Evolutionary conservation across 2,113 vertebrate genomes (phyloP).

Genomic region (Sinocyclocheilus anshuiensis): DNA sequence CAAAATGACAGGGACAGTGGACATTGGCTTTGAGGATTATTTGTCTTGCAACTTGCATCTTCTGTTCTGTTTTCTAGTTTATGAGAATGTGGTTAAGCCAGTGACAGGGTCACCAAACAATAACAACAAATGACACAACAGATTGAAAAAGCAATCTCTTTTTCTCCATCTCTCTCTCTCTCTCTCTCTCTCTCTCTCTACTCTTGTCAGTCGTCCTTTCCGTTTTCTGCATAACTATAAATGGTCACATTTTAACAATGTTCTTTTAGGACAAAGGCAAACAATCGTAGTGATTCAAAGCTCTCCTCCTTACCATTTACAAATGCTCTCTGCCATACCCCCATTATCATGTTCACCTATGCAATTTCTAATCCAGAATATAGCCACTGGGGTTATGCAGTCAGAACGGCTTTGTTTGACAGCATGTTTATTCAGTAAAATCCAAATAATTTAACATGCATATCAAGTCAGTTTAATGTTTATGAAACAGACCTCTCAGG

Average conservation of each 20-base stretch:
- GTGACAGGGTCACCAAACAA: constrained; percentile 60
- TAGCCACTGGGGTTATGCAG: constrained; percentile 15
- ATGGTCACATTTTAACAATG: not conserved
- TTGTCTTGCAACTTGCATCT: not conserved
- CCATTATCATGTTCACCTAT: constrained; percentile 31
- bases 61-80: constrained; percentile 11
- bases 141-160: constrained; percentile 36
- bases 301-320: not conserved
- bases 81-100: constrained; percentile 2
- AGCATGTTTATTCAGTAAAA: constrained; percentile 49
- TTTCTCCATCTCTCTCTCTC: not conserved
- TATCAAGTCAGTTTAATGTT: constrained; percentile 64
- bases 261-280: not conserved
- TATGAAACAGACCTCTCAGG: constrained; percentile 58
- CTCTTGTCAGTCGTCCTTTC: constrained; percentile 26
- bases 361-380: constrained; percentile 4
- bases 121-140: constrained; percentile 36
- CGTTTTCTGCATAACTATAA: not conserved
- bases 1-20: not conserved
- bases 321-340: not conserved
- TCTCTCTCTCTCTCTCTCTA: not conserved
- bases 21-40: not conserved
- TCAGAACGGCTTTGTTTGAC: not conserved
- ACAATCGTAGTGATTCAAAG: not conserved
- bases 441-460: constrained; percentile 65